phyloP scores from a whole-genome alignment of 2,113 vertebrate genomes.

The Murina feae region DNA sequence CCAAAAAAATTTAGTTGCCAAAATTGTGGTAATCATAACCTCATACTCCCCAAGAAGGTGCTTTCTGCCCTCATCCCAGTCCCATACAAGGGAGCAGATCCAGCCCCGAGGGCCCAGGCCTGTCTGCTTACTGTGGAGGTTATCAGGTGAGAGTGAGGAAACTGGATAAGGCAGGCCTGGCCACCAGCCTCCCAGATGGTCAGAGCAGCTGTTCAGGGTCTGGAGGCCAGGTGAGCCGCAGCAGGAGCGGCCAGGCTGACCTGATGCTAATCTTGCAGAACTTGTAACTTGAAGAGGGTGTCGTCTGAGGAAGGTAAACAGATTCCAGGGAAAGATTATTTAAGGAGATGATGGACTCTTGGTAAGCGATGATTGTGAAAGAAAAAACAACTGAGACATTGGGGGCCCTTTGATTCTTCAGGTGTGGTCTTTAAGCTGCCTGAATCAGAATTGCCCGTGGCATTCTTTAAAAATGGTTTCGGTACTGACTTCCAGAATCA shows the following conservation, averaged over 20 bases:
- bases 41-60: background rate
- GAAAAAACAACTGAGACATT: background rate
- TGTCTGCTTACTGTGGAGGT: background rate
- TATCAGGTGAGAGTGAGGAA: background rate
- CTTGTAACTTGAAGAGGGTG: conserved; percentile 34
- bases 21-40: background rate
- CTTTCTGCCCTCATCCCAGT: background rate
- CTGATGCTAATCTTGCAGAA: background rate
- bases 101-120: background rate
- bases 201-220: background rate
- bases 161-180: background rate
- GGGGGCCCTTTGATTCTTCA: background rate
- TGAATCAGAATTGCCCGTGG: rapidly evolving
- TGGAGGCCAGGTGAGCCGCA: background rate
- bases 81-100: background rate
- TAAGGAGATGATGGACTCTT: background rate
- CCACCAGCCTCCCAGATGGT: background rate
- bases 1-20: background rate
- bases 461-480: background rate
- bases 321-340: background rate
- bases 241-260: background rate
- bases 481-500: background rate
- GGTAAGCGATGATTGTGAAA: background rate
- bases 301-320: background rate
- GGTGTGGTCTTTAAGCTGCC: background rate